Evolutionary conservation across 2,888 invertebrate species (phyloP).

Genomic region (Sinotaia quadrata): DNA sequence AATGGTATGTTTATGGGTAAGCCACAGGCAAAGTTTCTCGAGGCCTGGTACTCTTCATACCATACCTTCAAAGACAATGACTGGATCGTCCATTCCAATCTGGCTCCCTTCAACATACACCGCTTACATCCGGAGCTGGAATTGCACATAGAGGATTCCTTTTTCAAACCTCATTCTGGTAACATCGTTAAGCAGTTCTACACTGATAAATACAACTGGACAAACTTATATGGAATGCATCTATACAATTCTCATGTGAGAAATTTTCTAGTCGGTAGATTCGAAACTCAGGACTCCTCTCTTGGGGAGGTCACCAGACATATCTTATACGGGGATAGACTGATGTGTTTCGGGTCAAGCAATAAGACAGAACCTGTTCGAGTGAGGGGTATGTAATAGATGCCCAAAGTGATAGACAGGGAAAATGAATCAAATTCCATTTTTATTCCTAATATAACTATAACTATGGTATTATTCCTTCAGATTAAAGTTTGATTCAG

Average conservation of each 20-base stretch:
- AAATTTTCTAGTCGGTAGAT: neutral
- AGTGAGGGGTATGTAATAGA: no score
- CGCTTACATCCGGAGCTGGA: neutral
- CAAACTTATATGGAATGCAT: neutral
- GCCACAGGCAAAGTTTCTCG: neutral
- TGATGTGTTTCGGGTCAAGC: neutral
- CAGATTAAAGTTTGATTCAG: no score
- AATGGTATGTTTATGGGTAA: constrained; percentile 10
- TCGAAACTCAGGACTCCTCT: neutral
- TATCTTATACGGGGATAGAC: neutral
- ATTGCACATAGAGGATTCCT: neutral
- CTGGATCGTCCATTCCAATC: neutral
- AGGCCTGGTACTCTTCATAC: constrained; percentile 5
- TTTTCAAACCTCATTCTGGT: neutral
- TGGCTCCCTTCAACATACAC: neutral
- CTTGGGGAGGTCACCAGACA: neutral
- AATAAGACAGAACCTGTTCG: no score
- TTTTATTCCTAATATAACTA: no score
- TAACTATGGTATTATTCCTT: no score
- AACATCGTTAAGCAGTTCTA: no score
- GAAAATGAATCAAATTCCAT: no score
- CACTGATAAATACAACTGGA: neutral
- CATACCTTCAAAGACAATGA: neutral
- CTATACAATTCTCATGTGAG: neutral
- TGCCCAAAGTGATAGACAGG: no score